Evolutionary conservation across 2,797 vertebrate genomes (phyloP).

Genomic region (Neostethus bicornis): DNA sequence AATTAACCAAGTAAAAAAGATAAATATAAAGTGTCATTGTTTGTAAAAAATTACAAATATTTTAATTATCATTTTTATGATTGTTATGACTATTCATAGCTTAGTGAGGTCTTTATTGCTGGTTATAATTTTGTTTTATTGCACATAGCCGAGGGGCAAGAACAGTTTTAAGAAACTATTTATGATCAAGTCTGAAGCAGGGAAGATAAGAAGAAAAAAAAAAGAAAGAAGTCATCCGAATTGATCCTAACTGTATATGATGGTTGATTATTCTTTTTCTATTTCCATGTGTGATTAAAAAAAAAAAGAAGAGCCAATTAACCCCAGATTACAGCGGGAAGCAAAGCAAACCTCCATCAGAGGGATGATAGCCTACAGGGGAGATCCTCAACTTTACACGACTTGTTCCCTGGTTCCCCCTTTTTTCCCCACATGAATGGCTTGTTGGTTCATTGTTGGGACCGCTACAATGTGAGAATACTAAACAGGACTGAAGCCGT

Average conservation of each 20-base stretch:
- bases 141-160: not conserved
- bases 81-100: not conserved
- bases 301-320: constrained; percentile 40
- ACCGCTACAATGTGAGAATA: constrained; percentile 75
- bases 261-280: constrained; percentile 32
- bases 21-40: too few relatives aligned
- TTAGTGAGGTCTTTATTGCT: not conserved
- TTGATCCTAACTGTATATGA: constrained; percentile 28
- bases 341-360: constrained; percentile 37
- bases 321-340: constrained; percentile 27
- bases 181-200: not conserved
- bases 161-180: not conserved
- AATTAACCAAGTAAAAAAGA: too few relatives aligned
- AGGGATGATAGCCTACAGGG: constrained; percentile 47
- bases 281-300: constrained; percentile 35
- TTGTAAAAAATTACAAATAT: too few relatives aligned
- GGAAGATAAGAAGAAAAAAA: not conserved
- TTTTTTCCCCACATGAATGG: constrained; percentile 65
- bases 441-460: constrained; percentile 75
- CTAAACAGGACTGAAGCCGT: constrained; percentile 74
- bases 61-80: not conserved
- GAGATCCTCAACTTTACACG: constrained; percentile 70
- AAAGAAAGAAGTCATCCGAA: constrained; percentile 6
- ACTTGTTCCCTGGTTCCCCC: constrained; percentile 59
- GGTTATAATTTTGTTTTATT: not conserved